Evolutionary conservation across 2,797 vertebrate species (phyloP).

Genomic region (Molothrus ater): DNA sequence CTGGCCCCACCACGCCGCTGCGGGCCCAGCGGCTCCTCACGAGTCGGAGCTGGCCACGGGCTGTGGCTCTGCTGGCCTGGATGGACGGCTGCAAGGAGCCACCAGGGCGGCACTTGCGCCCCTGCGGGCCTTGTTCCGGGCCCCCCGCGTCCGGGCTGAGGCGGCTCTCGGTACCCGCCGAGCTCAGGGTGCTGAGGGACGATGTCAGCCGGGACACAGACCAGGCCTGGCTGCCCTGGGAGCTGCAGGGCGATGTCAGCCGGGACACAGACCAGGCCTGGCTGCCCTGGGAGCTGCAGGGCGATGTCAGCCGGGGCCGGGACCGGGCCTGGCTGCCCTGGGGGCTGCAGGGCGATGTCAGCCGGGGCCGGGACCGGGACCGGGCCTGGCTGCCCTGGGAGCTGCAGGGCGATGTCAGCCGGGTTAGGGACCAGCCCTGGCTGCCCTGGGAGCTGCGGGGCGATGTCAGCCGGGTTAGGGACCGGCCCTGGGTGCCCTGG

Average conservation of each 20-base stretch:
- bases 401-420: no score
- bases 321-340: no score
- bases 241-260: background rate
- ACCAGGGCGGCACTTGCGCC: background rate
- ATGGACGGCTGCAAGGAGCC: background rate
- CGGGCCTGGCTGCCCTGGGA: no score
- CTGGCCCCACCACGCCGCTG: accelerated
- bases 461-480: no score
- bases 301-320: no score
- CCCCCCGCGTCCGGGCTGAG: background rate
- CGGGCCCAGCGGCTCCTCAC: background rate
- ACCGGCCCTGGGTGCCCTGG: no score
- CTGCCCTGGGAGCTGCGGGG: no score
- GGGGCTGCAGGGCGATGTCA: no score
- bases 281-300: no score
- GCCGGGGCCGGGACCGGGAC: no score
- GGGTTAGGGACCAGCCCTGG: no score
- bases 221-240: background rate
- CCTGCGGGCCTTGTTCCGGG: background rate
- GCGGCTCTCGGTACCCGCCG: background rate
- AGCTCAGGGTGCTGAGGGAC: background rate
- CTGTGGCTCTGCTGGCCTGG: background rate
- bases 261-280: background rate
- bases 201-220: background rate
- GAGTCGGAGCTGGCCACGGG: background rate